These are phyloP conservation scores for Caerostris darwini DNA, from an alignment of 1,140 invertebrate species.

Conservation along the genomic window DNA sequence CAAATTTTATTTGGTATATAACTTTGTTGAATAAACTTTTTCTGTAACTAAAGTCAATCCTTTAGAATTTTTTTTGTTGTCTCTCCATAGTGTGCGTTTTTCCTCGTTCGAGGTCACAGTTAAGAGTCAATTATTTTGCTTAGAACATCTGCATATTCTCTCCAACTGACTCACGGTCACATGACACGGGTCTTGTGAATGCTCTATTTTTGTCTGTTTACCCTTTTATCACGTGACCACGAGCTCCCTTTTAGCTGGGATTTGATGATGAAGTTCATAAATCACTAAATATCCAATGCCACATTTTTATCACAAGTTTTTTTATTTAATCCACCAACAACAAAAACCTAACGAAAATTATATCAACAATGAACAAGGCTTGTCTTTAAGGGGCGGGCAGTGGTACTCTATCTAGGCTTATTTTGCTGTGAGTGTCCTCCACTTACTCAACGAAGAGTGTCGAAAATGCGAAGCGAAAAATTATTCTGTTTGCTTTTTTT, in stretches of 20 bases:
- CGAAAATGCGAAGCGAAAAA: neutral
- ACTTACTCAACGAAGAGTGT: constrained; percentile 1
- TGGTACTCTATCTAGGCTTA: neutral
- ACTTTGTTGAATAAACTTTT: too few relatives aligned
- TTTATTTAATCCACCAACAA: neutral
- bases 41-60: too few relatives aligned
- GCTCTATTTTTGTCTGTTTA: neutral
- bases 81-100: neutral
- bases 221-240: neutral
- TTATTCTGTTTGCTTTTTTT: neutral
- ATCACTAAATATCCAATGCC: neutral
- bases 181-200: neutral
- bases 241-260: neutral
- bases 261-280: neutral
- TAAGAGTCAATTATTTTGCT: neutral
- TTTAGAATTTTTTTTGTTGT: neutral
- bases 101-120: neutral
- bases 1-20: too few relatives aligned
- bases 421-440: constrained; percentile 2
- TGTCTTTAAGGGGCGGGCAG: neutral
- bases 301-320: neutral
- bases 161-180: neutral
- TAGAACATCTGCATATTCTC: neutral
- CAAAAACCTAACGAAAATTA: neutral
- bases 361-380: neutral